These are phyloP conservation scores for Oreocharis arfaki DNA, from an alignment of 2,113 vertebrate genomes.

Conservation along the genomic window DNA sequence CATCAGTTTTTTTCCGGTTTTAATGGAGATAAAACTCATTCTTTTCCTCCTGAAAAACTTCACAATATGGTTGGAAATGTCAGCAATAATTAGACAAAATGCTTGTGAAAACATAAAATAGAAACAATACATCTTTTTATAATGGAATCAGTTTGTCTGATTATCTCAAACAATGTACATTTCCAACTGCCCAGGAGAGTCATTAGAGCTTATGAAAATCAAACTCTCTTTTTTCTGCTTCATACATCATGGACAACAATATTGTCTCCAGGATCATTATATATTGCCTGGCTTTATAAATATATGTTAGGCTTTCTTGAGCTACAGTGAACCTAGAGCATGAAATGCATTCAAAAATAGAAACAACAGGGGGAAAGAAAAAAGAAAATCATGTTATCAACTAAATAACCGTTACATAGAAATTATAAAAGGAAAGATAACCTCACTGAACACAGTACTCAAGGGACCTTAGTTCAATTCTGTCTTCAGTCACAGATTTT, in stretches of 20 bases:
- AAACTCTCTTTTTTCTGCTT: slow-evolving; percentile 57
- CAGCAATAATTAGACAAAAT: slow-evolving; percentile 66
- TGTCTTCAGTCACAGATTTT: not conserved
- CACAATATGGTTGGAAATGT: slow-evolving; percentile 46
- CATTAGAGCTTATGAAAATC: slow-evolving; percentile 60
- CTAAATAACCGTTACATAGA: slow-evolving; percentile 2
- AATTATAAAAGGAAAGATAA: slow-evolving; percentile 1
- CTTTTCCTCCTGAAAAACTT: slow-evolving; percentile 32
- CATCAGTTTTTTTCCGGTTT: slow-evolving; percentile 52
- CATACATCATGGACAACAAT: slow-evolving; percentile 39
- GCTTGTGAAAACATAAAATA: slow-evolving; percentile 52
- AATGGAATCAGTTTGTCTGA: slow-evolving; percentile 56
- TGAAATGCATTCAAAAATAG: slow-evolving; percentile 21
- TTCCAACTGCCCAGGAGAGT: slow-evolving; percentile 49
- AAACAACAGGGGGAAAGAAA: not conserved
- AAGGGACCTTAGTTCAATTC: not conserved
- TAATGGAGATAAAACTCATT: slow-evolving; percentile 50
- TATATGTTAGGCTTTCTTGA: not conserved
- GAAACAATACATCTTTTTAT: slow-evolving; percentile 42
- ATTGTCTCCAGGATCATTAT: slow-evolving; percentile 42
- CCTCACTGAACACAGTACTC: not conserved
- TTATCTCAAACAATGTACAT: slow-evolving; percentile 41
- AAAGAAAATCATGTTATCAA: not conserved
- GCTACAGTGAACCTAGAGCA: slow-evolving; percentile 39
- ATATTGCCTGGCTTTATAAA: slow-evolving; percentile 31